Conservation (phyloP, 2,113 vertebrate genomes). For the Nothoprocta perdicaria region DNA sequence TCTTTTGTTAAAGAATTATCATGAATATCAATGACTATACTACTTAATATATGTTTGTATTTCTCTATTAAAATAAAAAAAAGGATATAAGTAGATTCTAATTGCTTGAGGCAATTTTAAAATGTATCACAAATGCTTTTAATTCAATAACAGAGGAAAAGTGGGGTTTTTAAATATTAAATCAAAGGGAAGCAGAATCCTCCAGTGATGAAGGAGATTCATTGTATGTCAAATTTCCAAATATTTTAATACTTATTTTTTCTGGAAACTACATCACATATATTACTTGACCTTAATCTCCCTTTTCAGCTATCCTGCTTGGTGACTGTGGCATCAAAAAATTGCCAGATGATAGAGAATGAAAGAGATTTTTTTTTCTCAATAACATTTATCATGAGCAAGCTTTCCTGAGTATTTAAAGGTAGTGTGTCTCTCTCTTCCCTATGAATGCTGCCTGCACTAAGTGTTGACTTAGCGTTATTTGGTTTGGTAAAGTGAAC, state of each 20-base stretch:
- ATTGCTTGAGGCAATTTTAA: not conserved
- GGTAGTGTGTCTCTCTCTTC: not conserved
- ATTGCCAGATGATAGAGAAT: not conserved
- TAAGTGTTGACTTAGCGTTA: not conserved
- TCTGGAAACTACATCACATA: not conserved
- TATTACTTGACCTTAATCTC: not conserved
- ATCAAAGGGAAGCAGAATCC: not conserved
- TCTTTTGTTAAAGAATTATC: slow-evolving; percentile 20
- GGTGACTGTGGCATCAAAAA: not conserved
- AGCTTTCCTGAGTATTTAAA: not conserved
- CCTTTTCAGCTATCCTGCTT: not conserved
- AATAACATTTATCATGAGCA: not conserved
- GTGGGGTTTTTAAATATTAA: not conserved
- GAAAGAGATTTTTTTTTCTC: not conserved
- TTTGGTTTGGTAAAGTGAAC: not conserved
- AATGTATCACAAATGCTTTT: not conserved
- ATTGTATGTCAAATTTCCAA: not conserved
- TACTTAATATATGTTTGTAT: not conserved
- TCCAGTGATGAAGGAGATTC: not conserved
- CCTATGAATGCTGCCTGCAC: not conserved
- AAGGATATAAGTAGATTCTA: not conserved
- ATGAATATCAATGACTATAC: slow-evolving; percentile 30
- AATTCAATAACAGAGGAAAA: not conserved
- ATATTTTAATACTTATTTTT: not conserved
- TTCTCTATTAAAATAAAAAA: not conserved